Percentiles rank a stretch among this genome's conserved stretches.
These are phyloP conservation scores for Eupsittula cactorum DNA, from an alignment of 2,113 vertebrate species.

Conservation along the genomic window DNA sequence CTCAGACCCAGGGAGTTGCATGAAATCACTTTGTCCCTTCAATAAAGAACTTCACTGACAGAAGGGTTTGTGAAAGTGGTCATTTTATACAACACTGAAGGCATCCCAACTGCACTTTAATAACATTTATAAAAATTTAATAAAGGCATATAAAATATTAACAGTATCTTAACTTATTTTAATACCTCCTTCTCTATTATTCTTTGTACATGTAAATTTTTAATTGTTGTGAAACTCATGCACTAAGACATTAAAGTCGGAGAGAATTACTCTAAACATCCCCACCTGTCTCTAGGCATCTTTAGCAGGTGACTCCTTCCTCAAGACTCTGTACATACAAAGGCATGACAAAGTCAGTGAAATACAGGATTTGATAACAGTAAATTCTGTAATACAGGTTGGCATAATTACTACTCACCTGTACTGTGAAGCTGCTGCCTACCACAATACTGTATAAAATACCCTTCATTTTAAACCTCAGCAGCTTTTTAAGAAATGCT, in stretches of 20 bases:
- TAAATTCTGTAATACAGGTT: background rate
- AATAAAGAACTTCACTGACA: background rate
- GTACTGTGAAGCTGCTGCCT: background rate
- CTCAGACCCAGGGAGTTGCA: background rate
- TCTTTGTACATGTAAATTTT: slow-evolving; percentile 68
- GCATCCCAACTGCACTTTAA: slow-evolving; percentile 43
- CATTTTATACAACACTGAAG: slow-evolving; percentile 45
- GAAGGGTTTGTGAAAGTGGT: slow-evolving; percentile 5
- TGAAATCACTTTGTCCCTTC: background rate
- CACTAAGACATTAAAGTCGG: slow-evolving; percentile 60
- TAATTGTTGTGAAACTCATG: slow-evolving; percentile 68
- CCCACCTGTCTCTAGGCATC: background rate
- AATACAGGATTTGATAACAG: background rate
- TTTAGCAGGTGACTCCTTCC: background rate
- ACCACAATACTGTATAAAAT: background rate
- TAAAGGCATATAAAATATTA: slow-evolving; percentile 76
- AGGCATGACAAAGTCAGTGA: background rate
- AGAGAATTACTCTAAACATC: slow-evolving; percentile 30
- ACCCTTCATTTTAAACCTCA: background rate
- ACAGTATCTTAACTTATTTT: slow-evolving; percentile 65
- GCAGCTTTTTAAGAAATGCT: background rate
- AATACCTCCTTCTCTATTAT: slow-evolving; percentile 56
- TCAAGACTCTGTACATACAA: background rate
- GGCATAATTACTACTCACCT: background rate
- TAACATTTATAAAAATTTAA: slow-evolving; percentile 75